Conservation (phyloP, 2,113 vertebrate species). For the Pelodiscus sinensis region DNA sequence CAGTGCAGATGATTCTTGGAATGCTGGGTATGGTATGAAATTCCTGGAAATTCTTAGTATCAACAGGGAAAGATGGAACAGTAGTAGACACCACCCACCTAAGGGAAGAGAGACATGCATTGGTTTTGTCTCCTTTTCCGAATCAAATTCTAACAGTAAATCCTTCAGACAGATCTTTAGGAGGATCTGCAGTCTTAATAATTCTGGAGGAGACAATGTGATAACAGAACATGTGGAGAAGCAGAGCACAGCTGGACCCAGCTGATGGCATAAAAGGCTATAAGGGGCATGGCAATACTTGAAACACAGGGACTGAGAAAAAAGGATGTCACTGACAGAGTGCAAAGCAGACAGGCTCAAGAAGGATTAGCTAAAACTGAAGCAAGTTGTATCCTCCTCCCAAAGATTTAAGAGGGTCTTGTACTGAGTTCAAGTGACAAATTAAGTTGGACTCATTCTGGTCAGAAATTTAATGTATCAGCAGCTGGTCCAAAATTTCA, state of each 20-base stretch:
- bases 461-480: not conserved
- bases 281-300: not conserved
- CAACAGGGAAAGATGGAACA: not conserved
- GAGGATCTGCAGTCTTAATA: not conserved
- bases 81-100: not conserved
- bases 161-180: not conserved
- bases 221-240: not conserved
- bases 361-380: not conserved
- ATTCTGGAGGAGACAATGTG: not conserved
- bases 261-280: not conserved
- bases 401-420: not conserved
- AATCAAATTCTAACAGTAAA: not conserved
- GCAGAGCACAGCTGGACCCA: not conserved
- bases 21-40: not conserved
- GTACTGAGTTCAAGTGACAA: constrained; percentile 36
- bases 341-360: not conserved
- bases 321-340: not conserved
- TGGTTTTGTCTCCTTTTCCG: not conserved
- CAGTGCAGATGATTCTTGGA: not conserved
- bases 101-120: not conserved
- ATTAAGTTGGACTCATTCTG: not conserved
- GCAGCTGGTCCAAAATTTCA: too few relatives aligned
- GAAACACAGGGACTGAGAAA: not conserved
- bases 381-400: not conserved
- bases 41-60: not conserved